Percentiles rank a stretch among this genome's conserved stretches.
These are phyloP conservation scores for Stichodactyla mertensii DNA, from an alignment of 64 coral and sea anemone species.

Conservation along the genomic window DNA sequence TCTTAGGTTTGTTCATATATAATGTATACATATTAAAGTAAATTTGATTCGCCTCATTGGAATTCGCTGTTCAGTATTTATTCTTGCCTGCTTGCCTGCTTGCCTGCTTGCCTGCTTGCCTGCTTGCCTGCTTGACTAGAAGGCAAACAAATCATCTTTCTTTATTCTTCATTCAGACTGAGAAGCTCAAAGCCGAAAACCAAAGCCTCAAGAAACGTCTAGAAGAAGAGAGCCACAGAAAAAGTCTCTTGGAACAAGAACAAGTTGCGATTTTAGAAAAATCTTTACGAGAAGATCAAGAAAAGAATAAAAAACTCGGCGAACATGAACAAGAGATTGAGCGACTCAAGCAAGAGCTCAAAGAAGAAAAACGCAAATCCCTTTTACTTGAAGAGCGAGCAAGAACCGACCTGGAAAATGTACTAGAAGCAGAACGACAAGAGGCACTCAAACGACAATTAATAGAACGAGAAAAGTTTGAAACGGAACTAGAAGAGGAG, in stretches of 20 bases:
- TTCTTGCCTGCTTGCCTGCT: background rate
- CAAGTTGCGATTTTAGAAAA: conserved; percentile 47
- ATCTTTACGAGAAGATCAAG: conserved; percentile 44
- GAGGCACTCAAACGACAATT: conserved; percentile 5
- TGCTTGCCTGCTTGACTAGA: background rate
- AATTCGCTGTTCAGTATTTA: no score
- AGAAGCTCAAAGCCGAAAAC: conserved; percentile 49
- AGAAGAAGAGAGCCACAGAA: conserved; percentile 60
- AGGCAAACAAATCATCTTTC: background rate
- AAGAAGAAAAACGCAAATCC: conserved; percentile 69
- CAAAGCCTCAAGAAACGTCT: conserved; percentile 51
- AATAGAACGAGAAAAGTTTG: conserved; percentile 55
- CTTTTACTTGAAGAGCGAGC: conserved; percentile 56
- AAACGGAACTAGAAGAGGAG: conserved; percentile 47
- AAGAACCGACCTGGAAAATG: conserved; percentile 55
- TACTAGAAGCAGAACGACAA: conserved; percentile 47
- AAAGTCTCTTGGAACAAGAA: conserved; percentile 42
- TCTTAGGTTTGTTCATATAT: no score
- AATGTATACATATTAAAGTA: no score
- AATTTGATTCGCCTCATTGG: no score
- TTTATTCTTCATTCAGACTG: conserved; percentile 31
- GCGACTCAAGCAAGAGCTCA: conserved; percentile 33
- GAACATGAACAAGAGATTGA: conserved; percentile 36
- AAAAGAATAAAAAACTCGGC: conserved; percentile 29
- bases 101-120: background rate